Base-by-base conservation (phyloP, 2,888 invertebrate genomes). In the Agonopterix alstromeriana region DNA sequence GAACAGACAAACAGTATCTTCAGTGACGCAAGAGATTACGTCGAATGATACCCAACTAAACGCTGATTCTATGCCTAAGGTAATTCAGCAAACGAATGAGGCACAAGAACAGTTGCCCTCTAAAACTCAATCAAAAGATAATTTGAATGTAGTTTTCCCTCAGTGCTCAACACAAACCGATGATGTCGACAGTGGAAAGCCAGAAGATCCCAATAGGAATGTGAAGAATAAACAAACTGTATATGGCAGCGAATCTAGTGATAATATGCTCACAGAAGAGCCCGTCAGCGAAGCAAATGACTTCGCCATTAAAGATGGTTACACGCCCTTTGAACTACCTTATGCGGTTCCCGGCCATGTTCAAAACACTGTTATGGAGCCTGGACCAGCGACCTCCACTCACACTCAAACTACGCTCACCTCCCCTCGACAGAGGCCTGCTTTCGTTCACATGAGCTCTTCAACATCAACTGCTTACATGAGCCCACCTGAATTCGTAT, bases 401-500 rank as follows among this genome's bases (percentile, higher is more conserved):
- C 82, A 70, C 50, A 86, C 87, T 8, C 88, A 88, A 60, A 88
- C 88, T 8, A 68, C 72, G 2, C 60, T 70, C 10, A 71, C 61
- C 49, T 78, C 86, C 5, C 79, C 84, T 1, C 60, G 56, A 42
- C 63, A 69, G 38, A 72, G 76, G 56, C 85, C 85, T 3, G 59
- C 73, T 5, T 74, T 76, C 53, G 64, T 77, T 52, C 86, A 84
- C 48, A 82, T 88, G 79, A 87, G 87, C 57, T 88, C 89, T 10
- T 87, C 89, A 1, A 86, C 87, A 10, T 89, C 89, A 2, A 89
- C 89, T 8, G 79, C 88, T 0, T 89, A 89, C 53, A 80, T 89
- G 87, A 89, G 89, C 53, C 89, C 89, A 5, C 89, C 89, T 41
- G 89, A 89, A 52, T 60, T 78, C 53, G 71, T 89, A 9, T 55